Percentiles rank a stretch among this genome's conserved stretches.
Conservation (phyloP, 2,797 vertebrate species). For the Nannoperca obscura region DNA sequence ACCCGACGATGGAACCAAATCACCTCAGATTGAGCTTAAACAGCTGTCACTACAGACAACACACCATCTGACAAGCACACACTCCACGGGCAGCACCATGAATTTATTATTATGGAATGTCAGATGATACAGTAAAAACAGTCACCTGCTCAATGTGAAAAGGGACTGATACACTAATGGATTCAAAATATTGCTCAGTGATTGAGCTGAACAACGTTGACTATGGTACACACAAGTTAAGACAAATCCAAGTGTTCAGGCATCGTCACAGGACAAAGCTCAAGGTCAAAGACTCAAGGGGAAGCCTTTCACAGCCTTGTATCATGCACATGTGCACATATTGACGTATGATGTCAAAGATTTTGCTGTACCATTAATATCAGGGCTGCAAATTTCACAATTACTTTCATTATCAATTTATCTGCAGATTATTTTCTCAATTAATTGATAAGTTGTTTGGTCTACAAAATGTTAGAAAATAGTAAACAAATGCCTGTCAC, state of each 20-base stretch:
- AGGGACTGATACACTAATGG: slow-evolving; percentile 2
- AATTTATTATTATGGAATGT: slow-evolving; percentile 10
- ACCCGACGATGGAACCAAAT: slow-evolving; percentile 67
- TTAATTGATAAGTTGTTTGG: neutral
- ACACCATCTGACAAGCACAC: slow-evolving; percentile 48
- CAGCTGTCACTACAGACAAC: slow-evolving; percentile 60
- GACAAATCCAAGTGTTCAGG: slow-evolving; percentile 21
- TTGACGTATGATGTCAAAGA: neutral
- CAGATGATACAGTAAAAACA: slow-evolving; percentile 33
- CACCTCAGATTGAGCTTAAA: slow-evolving; percentile 66
- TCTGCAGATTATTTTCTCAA: neutral
- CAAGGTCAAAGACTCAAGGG: slow-evolving; percentile 41
- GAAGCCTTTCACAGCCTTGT: slow-evolving; percentile 8
- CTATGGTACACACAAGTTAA: neutral
- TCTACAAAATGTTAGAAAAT: neutral
- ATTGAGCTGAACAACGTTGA: slow-evolving; percentile 6
- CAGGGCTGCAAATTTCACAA: neutral
- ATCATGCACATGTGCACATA: slow-evolving; percentile 34
- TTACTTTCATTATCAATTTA: neutral
- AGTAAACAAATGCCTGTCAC: neutral
- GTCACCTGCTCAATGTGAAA: slow-evolving; percentile 24
- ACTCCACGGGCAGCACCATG: slow-evolving; percentile 26
- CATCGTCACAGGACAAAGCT: slow-evolving; percentile 41
- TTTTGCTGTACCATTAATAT: slow-evolving; percentile 17
- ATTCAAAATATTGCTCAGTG: slow-evolving; percentile 27